phyloP scores from a whole-genome alignment of 1,140 invertebrate genomes.

The Propsilocerus akamusi region DNA sequence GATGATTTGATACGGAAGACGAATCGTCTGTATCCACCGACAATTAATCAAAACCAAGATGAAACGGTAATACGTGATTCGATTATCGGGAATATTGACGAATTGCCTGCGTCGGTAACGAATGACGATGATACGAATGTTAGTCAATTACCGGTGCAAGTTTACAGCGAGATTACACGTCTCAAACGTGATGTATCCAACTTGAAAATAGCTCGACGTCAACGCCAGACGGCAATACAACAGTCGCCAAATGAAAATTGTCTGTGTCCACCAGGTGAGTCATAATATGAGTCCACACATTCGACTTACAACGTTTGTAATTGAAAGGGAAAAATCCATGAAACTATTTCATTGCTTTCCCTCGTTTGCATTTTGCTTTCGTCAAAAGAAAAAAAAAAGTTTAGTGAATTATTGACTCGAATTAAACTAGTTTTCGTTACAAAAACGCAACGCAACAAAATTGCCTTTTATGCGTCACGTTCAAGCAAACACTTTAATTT shows the following conservation, averaged over 20 bases:
- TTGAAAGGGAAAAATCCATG: no score
- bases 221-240: neutral
- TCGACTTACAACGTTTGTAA: no score
- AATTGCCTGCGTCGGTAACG: neutral
- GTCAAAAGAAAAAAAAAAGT: no score
- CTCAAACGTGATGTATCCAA: neutral
- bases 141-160: neutral
- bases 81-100: neutral
- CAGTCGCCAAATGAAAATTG: conserved; percentile 3
- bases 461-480: no score
- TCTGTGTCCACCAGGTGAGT: conserved; percentile 1
- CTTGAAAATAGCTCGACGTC: conserved; percentile 2
- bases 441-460: no score
- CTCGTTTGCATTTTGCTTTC: no score
- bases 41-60: conserved; percentile 3
- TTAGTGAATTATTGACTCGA: no score
- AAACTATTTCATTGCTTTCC: no score
- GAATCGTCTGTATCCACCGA: neutral
- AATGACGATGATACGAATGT: neutral
- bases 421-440: no score
- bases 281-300: no score
- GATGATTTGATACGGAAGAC: neutral
- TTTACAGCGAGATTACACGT: neutral
- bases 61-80: neutral
- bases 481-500: no score